Conservation (phyloP, 2,888 invertebrate species). For the Coenonympha glycerion region DNA sequence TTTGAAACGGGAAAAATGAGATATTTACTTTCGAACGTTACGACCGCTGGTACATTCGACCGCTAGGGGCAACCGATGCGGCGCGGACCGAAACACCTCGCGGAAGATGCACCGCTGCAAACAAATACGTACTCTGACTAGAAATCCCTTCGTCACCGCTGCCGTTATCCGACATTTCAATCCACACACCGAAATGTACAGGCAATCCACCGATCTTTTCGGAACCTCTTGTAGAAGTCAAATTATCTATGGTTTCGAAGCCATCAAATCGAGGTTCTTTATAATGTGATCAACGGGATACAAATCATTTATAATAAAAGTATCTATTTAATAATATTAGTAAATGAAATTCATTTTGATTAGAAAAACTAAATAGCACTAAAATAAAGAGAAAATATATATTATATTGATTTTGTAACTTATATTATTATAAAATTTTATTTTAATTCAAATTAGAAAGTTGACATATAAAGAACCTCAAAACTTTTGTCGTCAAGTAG, state of each 20-base stretch:
- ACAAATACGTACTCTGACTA: conserved; percentile 83
- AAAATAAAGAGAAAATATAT: no score
- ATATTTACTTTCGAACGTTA: conserved; percentile 71
- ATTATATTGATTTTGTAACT: no score
- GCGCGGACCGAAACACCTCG: conserved; percentile 40
- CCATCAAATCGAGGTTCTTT: conserved; percentile 58
- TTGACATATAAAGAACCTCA: conserved; percentile 31
- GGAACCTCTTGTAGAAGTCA: conserved; percentile 53
- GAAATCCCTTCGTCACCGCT: conserved; percentile 86
- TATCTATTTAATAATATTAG: background rate
- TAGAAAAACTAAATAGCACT: no score
- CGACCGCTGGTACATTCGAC: conserved; percentile 46
- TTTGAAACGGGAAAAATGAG: conserved; percentile 75
- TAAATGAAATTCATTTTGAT: background rate
- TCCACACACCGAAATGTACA: conserved; percentile 73
- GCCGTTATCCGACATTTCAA: conserved; percentile 86
- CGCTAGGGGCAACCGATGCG: conserved; percentile 45
- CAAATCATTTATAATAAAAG: no score
- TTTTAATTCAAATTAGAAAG: background rate
- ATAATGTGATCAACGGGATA: conserved; percentile 19
- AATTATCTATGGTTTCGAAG: conserved; percentile 63
- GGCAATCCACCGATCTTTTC: conserved; percentile 70
- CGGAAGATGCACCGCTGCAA: conserved; percentile 45
- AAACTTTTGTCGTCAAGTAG: conserved; percentile 31
- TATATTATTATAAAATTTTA: background rate